Percentiles rank a stretch among this genome's conserved stretches.
phyloP scores from a whole-genome alignment of 2,888 invertebrate genomes.

The Megaustenia siamemsis region DNA sequence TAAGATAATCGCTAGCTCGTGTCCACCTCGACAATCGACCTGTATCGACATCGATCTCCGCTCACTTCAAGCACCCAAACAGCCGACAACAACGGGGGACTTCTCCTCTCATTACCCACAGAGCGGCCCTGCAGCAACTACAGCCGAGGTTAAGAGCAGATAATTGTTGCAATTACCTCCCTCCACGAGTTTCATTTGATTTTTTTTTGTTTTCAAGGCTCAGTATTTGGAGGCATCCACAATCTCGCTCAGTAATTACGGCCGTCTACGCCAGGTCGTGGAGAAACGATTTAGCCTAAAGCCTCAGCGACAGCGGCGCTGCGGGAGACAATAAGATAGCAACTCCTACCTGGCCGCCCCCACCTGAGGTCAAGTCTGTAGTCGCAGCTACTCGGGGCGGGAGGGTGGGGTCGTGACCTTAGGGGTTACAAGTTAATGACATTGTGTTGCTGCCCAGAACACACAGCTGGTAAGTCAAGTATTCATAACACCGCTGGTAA shows the following conservation, averaged over 20 bases:
- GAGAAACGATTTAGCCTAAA: neutral
- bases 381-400: no score
- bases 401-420: no score
- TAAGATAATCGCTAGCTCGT: neutral
- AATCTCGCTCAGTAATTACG: constrained; percentile 5
- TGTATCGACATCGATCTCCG: no score
- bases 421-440: no score
- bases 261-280: neutral
- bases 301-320: neutral
- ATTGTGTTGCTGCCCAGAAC: no score
- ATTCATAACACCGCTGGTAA: no score
- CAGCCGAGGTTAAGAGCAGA: constrained; percentile 3
- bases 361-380: constrained; percentile 4
- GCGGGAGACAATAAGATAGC: neutral
- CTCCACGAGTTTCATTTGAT: neutral
- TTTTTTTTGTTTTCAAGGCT: neutral
- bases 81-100: no score
- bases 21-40: no score
- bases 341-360: neutral
- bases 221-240: neutral
- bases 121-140: neutral
- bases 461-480: no score
- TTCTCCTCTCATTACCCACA: neutral
- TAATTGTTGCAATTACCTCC: constrained; percentile 21
- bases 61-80: no score